Conservation (phyloP, 2,797 vertebrate genomes). For the Dryobates pubescens region DNA sequence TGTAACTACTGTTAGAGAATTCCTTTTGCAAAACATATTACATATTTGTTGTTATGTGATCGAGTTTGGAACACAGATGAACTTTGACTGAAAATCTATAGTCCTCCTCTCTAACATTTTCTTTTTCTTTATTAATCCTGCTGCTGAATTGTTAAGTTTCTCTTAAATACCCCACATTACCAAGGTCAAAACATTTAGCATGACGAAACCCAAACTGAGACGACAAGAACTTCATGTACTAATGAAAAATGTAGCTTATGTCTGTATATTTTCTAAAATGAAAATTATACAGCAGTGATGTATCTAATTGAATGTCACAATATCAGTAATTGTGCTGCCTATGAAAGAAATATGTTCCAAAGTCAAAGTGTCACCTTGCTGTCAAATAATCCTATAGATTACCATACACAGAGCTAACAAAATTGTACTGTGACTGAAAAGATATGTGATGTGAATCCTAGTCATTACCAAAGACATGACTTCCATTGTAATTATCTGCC, state of each 20-base stretch:
- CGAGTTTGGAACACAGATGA: background rate
- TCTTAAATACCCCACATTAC: background rate
- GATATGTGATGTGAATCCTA: slow-evolving; percentile 76
- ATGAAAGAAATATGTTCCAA: slow-evolving; percentile 74
- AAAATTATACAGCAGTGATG: slow-evolving; percentile 21
- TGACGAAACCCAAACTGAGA: background rate
- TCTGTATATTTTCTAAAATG: slow-evolving; percentile 45
- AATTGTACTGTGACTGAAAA: slow-evolving; percentile 72
- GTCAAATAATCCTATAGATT: slow-evolving; percentile 78
- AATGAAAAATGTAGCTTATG: slow-evolving; percentile 28
- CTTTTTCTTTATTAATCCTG: background rate
- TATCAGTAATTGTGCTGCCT: slow-evolving; percentile 70
- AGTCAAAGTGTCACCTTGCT: slow-evolving; percentile 78
- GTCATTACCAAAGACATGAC: slow-evolving; percentile 71
- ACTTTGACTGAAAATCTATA: background rate
- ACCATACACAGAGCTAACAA: slow-evolving; percentile 69
- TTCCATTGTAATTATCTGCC: slow-evolving; percentile 75
- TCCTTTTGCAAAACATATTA: background rate
- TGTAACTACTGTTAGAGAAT: background rate
- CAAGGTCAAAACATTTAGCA: slow-evolving; percentile 5
- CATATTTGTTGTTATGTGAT: background rate
- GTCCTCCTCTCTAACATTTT: background rate
- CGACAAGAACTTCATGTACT: background rate
- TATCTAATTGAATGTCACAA: slow-evolving; percentile 68
- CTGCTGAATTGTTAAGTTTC: slow-evolving; percentile 7